Conservation (phyloP, 2,888 invertebrate genomes). For the Drosophila eohydei region DNA sequence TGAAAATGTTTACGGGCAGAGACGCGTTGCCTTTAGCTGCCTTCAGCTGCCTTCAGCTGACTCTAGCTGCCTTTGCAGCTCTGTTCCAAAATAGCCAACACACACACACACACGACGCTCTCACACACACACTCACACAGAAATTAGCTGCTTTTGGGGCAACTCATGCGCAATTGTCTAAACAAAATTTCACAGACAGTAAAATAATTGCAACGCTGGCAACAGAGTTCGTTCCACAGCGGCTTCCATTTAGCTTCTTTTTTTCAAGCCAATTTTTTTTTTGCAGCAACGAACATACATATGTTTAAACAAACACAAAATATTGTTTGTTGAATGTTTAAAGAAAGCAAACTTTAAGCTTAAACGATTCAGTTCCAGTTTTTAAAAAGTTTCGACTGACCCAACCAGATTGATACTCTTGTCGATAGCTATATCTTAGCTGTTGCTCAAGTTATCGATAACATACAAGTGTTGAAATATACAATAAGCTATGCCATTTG, state of each 20-base stretch:
- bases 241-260: constrained; percentile 13
- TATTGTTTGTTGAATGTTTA: not conserved
- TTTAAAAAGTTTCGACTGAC: not conserved
- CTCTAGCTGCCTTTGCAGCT: constrained; percentile 35
- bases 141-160: constrained; percentile 55
- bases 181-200: constrained; percentile 51
- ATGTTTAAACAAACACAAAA: not conserved
- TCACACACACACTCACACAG: constrained; percentile 6
- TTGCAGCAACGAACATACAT: not conserved
- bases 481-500: not conserved
- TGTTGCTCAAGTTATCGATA: not conserved
- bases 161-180: constrained; percentile 46
- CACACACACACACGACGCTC: constrained; percentile 8
- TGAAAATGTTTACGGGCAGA: constrained; percentile 75
- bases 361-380: not conserved
- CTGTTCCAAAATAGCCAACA: constrained; percentile 67
- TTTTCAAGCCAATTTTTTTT: not conserved
- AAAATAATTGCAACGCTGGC: constrained; percentile 49
- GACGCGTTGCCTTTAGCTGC: constrained; percentile 33
- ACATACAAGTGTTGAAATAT: not conserved
- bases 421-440: too few species aligned
- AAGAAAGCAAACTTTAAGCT: not conserved
- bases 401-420: not conserved
- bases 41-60: constrained; percentile 27
- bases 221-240: constrained; percentile 16